Evolutionary conservation across 2,797 vertebrate species (phyloP).

Genomic region (Tiaroga cobitis): DNA sequence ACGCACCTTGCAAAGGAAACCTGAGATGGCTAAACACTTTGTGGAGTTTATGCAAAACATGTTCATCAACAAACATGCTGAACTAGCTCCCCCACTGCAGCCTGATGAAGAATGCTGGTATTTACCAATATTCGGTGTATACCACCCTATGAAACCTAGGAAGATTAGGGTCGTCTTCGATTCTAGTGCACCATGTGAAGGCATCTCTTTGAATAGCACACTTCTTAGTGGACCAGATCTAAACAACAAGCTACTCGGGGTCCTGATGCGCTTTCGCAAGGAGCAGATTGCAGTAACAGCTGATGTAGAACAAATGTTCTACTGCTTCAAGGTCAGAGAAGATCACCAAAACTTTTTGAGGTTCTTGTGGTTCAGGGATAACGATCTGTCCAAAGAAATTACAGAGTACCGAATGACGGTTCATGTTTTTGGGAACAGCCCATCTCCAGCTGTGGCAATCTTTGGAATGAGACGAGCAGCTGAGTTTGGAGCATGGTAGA

Average conservation of each 20-base stretch:
- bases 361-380: not conserved
- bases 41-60: not conserved
- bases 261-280: not conserved
- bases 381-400: not conserved
- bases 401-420: not conserved
- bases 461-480: not conserved
- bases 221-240: not conserved
- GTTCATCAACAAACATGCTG: not conserved
- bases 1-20: not conserved
- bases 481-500: not conserved
- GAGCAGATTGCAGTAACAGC: not conserved
- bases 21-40: not conserved
- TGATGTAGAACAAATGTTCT: not conserved
- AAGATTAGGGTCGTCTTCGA: not conserved
- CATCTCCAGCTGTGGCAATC: not conserved
- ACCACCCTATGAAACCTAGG: not conserved
- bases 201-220: not conserved
- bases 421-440: constrained; percentile 3
- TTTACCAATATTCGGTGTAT: not conserved
- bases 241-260: not conserved
- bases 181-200: not conserved
- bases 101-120: not conserved
- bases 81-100: not conserved
- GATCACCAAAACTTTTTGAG: not conserved
- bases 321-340: not conserved